Percentiles rank a stretch among this genome's conserved stretches.
Conservation (phyloP, 2,797 vertebrate genomes). For the Bryconaethiops microstoma region DNA sequence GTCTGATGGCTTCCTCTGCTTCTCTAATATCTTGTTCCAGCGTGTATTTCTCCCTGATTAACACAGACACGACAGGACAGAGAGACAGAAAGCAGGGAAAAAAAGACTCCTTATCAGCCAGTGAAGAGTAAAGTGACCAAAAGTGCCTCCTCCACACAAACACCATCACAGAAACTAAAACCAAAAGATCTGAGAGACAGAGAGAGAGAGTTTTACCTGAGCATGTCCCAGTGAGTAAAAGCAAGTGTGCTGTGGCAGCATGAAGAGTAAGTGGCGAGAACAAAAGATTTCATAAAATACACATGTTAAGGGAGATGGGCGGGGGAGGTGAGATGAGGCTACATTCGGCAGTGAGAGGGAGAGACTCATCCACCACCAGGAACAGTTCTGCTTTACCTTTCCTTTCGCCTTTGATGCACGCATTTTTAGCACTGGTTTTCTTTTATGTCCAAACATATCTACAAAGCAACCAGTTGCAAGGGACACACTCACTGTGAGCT, state of each 20-base stretch:
- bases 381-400: conserved; percentile 30
- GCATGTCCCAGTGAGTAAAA: conserved; percentile 77
- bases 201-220: conserved; percentile 71
- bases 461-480: conserved; percentile 34
- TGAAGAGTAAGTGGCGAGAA: conserved; percentile 74
- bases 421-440: conserved; percentile 20
- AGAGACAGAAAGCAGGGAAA: conserved; percentile 2
- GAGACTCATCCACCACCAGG: conserved; percentile 38
- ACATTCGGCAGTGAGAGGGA: conserved; percentile 7
- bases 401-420: conserved; percentile 45
- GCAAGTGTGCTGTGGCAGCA: conserved; percentile 78
- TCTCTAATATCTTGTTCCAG: conserved; percentile 97
- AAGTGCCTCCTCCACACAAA: conserved; percentile 24
- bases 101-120: not conserved
- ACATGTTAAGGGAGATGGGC: conserved; percentile 60
- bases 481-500: conserved; percentile 40
- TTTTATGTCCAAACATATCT: conserved; percentile 43
- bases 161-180: conserved; percentile 20
- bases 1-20: conserved; percentile 90
- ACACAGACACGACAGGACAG: conserved; percentile 25
- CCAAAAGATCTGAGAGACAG: conserved; percentile 17
- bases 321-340: conserved; percentile 24
- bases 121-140: not conserved
- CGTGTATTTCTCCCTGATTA: conserved; percentile 89
- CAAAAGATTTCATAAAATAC: conserved; percentile 73